These are phyloP conservation scores for Parauchenoglanis ngamensis DNA, from an alignment of 2,797 vertebrate species.

Conservation along the genomic window DNA sequence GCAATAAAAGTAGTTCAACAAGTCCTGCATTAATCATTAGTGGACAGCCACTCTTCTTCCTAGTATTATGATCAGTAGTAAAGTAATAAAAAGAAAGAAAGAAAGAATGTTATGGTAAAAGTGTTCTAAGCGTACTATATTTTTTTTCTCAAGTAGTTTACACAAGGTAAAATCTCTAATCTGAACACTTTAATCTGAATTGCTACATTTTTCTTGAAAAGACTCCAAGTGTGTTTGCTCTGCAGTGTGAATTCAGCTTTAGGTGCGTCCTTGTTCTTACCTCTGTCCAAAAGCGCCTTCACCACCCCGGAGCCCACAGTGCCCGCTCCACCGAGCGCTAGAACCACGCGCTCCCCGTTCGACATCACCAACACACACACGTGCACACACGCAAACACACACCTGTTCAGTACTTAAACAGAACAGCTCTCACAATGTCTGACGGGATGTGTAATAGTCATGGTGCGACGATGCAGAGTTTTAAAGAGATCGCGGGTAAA, in stretches of 20 bases:
- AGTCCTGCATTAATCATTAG: background rate
- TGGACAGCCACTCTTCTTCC: background rate
- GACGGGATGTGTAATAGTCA: conserved; percentile 13
- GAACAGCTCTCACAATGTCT: background rate
- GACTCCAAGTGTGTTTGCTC: background rate
- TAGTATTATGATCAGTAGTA: too few relatives aligned
- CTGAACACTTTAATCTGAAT: background rate
- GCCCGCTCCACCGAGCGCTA: conserved; percentile 80
- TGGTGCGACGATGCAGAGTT: conserved; percentile 46
- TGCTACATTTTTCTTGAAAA: background rate
- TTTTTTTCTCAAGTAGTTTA: background rate
- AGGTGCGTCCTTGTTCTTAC: conserved; percentile 63
- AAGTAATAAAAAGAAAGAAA: background rate
- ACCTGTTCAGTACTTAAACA: background rate
- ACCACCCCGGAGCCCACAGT: conserved; percentile 80
- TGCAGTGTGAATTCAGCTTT: background rate
- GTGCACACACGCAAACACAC: conserved; percentile 4
- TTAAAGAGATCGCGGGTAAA: conserved; percentile 62
- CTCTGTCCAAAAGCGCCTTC: conserved; percentile 79
- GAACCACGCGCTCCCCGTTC: conserved; percentile 73
- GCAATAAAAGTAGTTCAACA: background rate
- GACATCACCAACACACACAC: conserved; percentile 61
- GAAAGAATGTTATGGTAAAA: background rate
- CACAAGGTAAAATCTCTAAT: background rate
- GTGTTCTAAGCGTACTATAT: background rate